A percentile compares a stretch with the other conserved stretches of the same genome.
phyloP scores from a whole-genome alignment of 2,113 vertebrate species.

The Hepsetus odoe region DNA sequence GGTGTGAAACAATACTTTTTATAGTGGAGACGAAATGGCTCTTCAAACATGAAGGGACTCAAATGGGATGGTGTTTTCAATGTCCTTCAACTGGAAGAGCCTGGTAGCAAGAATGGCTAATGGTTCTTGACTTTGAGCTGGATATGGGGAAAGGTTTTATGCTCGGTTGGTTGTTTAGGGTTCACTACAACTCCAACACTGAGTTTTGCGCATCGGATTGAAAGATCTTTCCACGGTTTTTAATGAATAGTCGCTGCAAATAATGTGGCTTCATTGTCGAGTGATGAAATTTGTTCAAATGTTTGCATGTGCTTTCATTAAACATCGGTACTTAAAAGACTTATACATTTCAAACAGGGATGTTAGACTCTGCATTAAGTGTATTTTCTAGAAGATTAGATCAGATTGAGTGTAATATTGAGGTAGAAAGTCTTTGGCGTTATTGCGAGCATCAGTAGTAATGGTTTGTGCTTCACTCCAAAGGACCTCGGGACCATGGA shows the following conservation, averaged over 20 bases:
- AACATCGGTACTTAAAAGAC: not conserved
- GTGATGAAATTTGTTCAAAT: not conserved
- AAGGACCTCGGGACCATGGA: slow-evolving; percentile 85
- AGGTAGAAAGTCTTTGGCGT: not conserved
- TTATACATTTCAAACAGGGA: not conserved
- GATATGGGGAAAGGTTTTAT: not conserved
- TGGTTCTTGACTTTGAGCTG: not conserved
- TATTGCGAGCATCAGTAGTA: slow-evolving; percentile 22
- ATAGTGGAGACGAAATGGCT: not conserved
- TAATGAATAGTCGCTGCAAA: no score
- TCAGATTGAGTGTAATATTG: slow-evolving; percentile 7
- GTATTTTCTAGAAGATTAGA: not conserved
- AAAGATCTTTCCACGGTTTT: not conserved
- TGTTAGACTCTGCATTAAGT: no score
- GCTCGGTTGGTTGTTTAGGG: not conserved
- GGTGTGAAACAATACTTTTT: not conserved
- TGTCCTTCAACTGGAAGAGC: not conserved
- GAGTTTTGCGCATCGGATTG: not conserved
- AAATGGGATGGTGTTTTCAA: not conserved
- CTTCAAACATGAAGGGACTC: not conserved
- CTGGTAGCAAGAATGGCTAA: not conserved
- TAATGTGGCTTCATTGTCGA: not conserved
- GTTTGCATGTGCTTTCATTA: slow-evolving; percentile 6
- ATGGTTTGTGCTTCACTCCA: slow-evolving; percentile 59
- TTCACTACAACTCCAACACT: not conserved